Percentiles rank a stretch among this genome's conserved stretches.
These are phyloP conservation scores for Turnix velox DNA, from an alignment of 2,113 vertebrate genomes.

Conservation along the genomic window DNA sequence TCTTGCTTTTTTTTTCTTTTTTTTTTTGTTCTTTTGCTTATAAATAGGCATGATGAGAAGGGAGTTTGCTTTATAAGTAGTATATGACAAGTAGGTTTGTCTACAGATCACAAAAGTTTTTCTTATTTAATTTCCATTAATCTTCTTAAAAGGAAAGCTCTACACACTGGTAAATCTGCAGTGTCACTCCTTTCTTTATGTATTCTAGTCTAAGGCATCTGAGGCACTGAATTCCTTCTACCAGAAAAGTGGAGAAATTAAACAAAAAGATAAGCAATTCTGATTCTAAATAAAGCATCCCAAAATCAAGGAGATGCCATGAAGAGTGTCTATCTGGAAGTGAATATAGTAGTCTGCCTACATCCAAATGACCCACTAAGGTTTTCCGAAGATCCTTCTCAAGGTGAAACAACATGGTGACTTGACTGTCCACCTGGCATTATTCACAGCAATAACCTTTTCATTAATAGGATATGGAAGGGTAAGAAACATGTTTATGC, in stretches of 20 bases:
- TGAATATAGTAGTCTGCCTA: not conserved
- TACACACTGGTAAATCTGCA: not conserved
- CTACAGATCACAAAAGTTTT: not conserved
- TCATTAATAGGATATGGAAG: not conserved
- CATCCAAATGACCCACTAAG: not conserved
- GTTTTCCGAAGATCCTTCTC: not conserved
- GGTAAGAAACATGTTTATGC: not conserved
- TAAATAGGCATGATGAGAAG: not conserved
- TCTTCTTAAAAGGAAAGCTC: not conserved
- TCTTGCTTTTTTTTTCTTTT: fast-evolving
- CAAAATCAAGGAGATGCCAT: not conserved
- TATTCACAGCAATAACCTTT: not conserved
- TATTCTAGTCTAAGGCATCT: not conserved
- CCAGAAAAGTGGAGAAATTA: not conserved
- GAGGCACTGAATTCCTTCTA: not conserved
- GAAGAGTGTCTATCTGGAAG: not conserved
- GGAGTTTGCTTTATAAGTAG: not conserved
- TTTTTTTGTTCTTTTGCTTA: not conserved
- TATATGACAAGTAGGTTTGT: not conserved
- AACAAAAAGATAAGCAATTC: not conserved
- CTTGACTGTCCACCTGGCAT: not conserved
- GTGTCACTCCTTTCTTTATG: not conserved
- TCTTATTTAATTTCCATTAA: not conserved
- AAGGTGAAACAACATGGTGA: not conserved
- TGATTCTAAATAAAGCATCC: not conserved